phyloP scores from a whole-genome alignment of 53 echinoderm and acorn worm species.

The Mesocentrotus franciscanus region DNA sequence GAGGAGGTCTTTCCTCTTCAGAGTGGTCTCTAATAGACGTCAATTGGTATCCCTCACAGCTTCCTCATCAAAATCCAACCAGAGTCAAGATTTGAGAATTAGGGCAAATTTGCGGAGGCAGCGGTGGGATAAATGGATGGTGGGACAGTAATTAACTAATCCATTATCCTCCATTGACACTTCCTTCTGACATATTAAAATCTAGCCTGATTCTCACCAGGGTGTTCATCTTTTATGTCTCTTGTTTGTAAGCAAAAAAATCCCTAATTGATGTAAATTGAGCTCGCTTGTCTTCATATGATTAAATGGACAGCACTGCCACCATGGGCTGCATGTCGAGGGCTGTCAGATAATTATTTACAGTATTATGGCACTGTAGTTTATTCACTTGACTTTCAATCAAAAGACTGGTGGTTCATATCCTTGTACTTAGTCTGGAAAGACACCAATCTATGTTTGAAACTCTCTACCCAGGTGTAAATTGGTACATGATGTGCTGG shows the following conservation, averaged over 20 bases:
- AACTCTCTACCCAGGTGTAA: too few species aligned
- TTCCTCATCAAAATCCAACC: slow-evolving; percentile 28
- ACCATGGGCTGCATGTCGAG: slow-evolving; percentile 9
- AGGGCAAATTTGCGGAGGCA: slow-evolving; percentile 37
- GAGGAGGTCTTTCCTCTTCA: slow-evolving; percentile 42
- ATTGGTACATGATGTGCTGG: too few species aligned
- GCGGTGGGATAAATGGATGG: slow-evolving; percentile 26
- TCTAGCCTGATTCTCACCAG: background rate
- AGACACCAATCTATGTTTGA: too few species aligned
- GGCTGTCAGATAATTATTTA: background rate
- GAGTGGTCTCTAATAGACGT: slow-evolving; percentile 48
- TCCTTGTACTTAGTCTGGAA: too few species aligned
- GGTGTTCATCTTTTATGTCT: slow-evolving; percentile 1
- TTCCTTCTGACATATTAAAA: slow-evolving; percentile 3
- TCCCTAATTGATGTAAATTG: slow-evolving; percentile 15
- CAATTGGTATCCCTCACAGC: slow-evolving; percentile 55
- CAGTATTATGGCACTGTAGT: too few species aligned
- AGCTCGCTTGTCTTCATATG: background rate
- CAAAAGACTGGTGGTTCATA: too few species aligned
- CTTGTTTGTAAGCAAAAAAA: background rate
- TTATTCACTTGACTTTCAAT: too few species aligned
- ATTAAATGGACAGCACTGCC: background rate
- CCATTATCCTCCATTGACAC: slow-evolving; percentile 50
- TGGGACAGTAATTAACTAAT: slow-evolving; percentile 43
- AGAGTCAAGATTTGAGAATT: background rate